A percentile compares a stretch with the other conserved stretches of the same genome.
Evolutionary conservation across 2,797 vertebrate genomes (phyloP).

Genomic region (Hybognathus amarus): DNA sequence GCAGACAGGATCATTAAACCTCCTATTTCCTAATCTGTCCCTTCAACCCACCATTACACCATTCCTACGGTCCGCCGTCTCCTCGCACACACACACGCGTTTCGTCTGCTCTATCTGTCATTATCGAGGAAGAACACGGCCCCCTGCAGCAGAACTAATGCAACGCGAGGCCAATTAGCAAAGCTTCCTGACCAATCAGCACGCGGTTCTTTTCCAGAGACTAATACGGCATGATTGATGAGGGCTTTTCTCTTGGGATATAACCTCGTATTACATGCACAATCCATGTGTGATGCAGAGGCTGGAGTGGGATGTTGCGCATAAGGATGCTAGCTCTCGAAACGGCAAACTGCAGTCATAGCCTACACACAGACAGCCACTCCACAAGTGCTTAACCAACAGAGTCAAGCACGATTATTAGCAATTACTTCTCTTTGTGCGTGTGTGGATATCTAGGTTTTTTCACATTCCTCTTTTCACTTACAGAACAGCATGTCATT

Average conservation of each 20-base stretch:
- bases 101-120: slow-evolving; percentile 52
- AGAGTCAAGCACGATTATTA: slow-evolving; percentile 75
- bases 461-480: slow-evolving; percentile 48
- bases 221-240: slow-evolving; percentile 55
- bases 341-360: slow-evolving; percentile 37
- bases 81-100: neutral
- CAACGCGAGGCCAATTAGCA: slow-evolving; percentile 56
- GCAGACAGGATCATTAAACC: slow-evolving; percentile 62
- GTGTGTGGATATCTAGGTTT: slow-evolving; percentile 60
- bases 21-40: slow-evolving; percentile 60
- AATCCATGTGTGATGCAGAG: slow-evolving; percentile 22
- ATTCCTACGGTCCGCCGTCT: slow-evolving; percentile 32
- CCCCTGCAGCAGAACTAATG: slow-evolving; percentile 44
- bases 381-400: slow-evolving; percentile 74
- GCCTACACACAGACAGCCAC: slow-evolving; percentile 65
- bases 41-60: slow-evolving; percentile 57
- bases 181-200: slow-evolving; percentile 54
- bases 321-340: slow-evolving; percentile 52
- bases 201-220: slow-evolving; percentile 40
- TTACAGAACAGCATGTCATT: slow-evolving; percentile 36
- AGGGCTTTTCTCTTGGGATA: slow-evolving; percentile 41
- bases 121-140: slow-evolving; percentile 41
- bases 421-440: slow-evolving; percentile 70
- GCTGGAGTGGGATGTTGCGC: slow-evolving; percentile 44
- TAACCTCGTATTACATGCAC: slow-evolving; percentile 56